Evolutionary conservation across 1,140 invertebrate genomes (phyloP), one percentile per base, ranked within the genome.

Genomic region (Lasioglossum albipes): DNA sequence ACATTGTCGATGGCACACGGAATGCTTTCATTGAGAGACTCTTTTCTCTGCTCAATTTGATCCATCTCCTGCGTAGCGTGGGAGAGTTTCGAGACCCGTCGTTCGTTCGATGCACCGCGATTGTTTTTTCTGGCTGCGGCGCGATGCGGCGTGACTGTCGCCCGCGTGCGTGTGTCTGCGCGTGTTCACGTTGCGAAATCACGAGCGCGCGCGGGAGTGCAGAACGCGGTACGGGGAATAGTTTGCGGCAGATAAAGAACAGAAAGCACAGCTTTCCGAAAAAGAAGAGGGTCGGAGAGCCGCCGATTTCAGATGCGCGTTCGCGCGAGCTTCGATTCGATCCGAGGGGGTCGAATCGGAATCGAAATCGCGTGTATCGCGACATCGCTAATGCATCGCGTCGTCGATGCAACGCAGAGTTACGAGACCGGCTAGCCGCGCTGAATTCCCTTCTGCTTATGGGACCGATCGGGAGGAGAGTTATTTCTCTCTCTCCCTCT

Each of bases 301-400:
- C 52, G 52, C 52, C 52, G 52, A 54, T 54, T 54, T 54, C 52
- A 16, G 52, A 49, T 49, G 45, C 45, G 45, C 13, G 10, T 45
- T 2, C 36, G 36, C 45, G 45, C 45, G 45, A 45, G 45, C 45
- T 10, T 45, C 45, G 45, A 45, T 45, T 36, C 52, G 49, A 16
- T 16, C 7, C 13, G 18, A 6, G 16, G 52, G 2, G 52, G 52
- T 6, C 52, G 52, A 16, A 3, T 7, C 16, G 52, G 16, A 54
- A 18, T 7, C 16, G 52, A 4, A 54, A 18, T 16, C 52, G 18
- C n/a, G 7, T 61, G 69, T 64, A 75, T 82, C 82, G 84, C 74
- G 83, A 82, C 83, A 84, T 85, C 83, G 83, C 74, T 85, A 85
- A 85, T 85, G 84, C 83, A 85, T 82, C 84, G 79, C 22, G 84